phyloP scores from a whole-genome alignment of 2,888 invertebrate species.

The Andrena fulva region DNA sequence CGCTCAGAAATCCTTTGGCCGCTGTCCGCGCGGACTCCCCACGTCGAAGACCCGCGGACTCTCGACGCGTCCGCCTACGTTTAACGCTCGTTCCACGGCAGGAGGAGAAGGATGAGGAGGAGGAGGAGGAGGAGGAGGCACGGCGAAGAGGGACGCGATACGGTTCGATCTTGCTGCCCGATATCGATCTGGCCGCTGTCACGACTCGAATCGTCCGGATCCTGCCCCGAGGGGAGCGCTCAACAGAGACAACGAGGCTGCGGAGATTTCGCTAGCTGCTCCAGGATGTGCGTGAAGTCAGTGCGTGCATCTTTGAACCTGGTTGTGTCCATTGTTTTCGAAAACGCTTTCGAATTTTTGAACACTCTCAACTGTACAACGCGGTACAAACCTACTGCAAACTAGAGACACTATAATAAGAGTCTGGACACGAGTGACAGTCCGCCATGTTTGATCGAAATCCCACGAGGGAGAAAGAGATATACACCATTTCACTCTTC shows the following conservation, averaged over 20 bases:
- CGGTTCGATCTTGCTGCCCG: conserved; percentile 31
- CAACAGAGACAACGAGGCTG: too few relatives aligned
- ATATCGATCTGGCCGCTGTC: conserved; percentile 44
- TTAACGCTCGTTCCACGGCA: conserved; percentile 16
- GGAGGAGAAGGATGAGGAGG: conserved; percentile 1
- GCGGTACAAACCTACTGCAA: too few relatives aligned
- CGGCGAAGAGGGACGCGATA: conserved; percentile 4
- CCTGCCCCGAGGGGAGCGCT: neutral
- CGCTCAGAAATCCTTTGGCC: conserved; percentile 80
- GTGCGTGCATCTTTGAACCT: too few relatives aligned
- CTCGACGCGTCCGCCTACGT: conserved; percentile 50
- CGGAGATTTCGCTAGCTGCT: neutral
- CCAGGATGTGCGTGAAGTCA: conserved; percentile 7
- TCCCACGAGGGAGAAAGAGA: too few relatives aligned
- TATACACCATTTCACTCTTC: too few relatives aligned
- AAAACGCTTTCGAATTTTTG: too few relatives aligned
- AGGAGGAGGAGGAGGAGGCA: too few relatives aligned
- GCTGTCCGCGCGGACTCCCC: conserved; percentile 80
- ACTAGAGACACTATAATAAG: too few relatives aligned
- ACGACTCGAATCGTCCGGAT: conserved; percentile 14
- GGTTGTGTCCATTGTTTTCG: too few relatives aligned
- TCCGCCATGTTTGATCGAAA: too few relatives aligned
- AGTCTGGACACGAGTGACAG: too few relatives aligned
- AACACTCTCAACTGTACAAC: too few relatives aligned
- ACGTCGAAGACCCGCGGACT: conserved; percentile 51